Percentiles rank a stretch among this genome's conserved stretches.
Evolutionary conservation across 2,113 vertebrate species (phyloP).

Genomic region (Agapornis roseicollis): DNA sequence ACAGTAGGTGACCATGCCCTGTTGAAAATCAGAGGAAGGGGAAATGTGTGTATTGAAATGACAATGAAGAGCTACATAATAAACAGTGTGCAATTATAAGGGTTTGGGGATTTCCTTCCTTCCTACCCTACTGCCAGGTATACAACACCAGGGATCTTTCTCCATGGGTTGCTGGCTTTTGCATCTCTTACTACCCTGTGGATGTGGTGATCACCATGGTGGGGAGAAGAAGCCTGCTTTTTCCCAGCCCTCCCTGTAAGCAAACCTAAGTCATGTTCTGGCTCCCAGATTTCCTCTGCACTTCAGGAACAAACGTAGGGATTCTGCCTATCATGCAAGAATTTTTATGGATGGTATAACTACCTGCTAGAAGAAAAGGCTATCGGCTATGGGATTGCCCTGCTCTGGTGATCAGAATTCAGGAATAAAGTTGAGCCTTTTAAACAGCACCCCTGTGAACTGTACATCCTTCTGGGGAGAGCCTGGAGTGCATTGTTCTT

Average conservation of each 20-base stretch:
- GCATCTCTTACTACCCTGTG: background rate
- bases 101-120: background rate
- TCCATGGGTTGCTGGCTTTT: background rate
- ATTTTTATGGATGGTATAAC: background rate
- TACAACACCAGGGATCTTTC: background rate
- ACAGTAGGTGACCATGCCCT: background rate
- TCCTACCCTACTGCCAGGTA: background rate
- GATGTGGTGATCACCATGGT: background rate
- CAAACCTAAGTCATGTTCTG: background rate
- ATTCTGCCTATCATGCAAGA: background rate
- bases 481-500: background rate
- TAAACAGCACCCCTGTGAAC: background rate
- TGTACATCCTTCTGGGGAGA: background rate
- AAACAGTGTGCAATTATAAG: background rate
- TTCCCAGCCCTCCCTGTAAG: background rate
- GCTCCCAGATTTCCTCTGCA: background rate
- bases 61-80: background rate
- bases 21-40: background rate
- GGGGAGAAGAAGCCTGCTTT: accelerated
- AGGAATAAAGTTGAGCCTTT: background rate
- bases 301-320: background rate
- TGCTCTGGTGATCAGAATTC: background rate
- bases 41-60: background rate
- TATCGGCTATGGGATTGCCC: background rate
- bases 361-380: background rate